A percentile compares a stretch with the other conserved stretches of the same genome.
Evolutionary conservation across 2,888 invertebrate species (phyloP).

Genomic region (Cosmia pyralina): DNA sequence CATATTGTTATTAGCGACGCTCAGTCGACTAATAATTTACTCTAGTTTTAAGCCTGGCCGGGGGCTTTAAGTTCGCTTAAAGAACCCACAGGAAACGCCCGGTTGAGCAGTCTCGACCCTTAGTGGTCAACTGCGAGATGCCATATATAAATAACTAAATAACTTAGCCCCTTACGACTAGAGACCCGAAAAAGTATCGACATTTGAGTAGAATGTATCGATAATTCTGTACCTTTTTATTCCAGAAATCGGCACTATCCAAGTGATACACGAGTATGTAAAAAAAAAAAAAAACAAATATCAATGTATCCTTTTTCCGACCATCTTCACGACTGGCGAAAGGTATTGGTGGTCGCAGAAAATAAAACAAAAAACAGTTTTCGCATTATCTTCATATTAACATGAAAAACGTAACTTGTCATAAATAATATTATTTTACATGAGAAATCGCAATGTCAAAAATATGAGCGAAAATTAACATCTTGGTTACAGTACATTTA

Average conservation of each 20-base stretch:
- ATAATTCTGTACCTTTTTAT: background rate
- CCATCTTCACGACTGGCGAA: background rate
- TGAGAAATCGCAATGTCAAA: slow-evolving; percentile 56
- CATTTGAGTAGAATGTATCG: background rate
- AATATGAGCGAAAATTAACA: slow-evolving; percentile 58
- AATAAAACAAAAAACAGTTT: slow-evolving; percentile 69
- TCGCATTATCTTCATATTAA: slow-evolving; percentile 76
- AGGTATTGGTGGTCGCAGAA: background rate
- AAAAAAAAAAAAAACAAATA: too few species aligned
- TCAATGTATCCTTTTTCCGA: background rate
- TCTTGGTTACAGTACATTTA: slow-evolving; percentile 48
- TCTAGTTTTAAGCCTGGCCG: too few species aligned
- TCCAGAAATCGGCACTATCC: background rate
- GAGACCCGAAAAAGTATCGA: background rate
- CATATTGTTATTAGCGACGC: too few species aligned
- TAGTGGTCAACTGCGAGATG: too few species aligned
- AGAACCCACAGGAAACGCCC: too few species aligned
- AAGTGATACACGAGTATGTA: background rate
- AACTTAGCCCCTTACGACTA: too few species aligned
- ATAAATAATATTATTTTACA: slow-evolving; percentile 72
- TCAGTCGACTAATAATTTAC: too few species aligned
- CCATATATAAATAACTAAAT: too few species aligned
- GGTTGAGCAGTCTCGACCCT: too few species aligned
- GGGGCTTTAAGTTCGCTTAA: too few species aligned
- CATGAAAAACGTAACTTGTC: slow-evolving; percentile 78